A percentile compares a stretch with the other conserved stretches of the same genome.
phyloP scores from a whole-genome alignment of 2,888 invertebrate species.

The Cyclophora punctaria region DNA sequence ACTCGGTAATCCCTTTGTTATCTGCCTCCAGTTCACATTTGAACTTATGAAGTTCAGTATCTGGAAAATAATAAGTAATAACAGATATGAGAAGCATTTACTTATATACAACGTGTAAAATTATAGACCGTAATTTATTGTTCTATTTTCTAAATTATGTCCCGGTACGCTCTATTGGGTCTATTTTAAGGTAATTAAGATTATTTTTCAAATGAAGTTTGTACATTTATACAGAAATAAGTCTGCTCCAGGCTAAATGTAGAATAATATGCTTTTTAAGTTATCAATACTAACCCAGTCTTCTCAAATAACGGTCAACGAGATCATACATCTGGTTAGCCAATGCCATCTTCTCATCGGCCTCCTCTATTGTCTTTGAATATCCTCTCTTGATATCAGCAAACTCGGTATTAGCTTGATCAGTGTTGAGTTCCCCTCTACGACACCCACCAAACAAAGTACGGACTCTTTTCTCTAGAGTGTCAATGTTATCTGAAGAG shows the following conservation, averaged over 20 bases:
- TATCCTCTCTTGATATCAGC: conserved; percentile 89
- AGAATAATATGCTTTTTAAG: too few relatives aligned
- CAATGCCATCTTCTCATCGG: conserved; percentile 96
- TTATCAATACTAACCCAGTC: conserved; percentile 78
- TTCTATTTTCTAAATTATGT: too few relatives aligned
- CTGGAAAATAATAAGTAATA: too few relatives aligned
- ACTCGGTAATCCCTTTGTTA: conserved; percentile 97
- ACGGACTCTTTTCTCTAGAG: conserved; percentile 91
- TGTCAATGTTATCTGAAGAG: conserved; percentile 88
- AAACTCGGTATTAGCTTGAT: conserved; percentile 87
- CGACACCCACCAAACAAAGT: conserved; percentile 90
- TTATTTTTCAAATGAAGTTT: too few relatives aligned
- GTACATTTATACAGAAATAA: too few relatives aligned
- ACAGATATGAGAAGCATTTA: too few relatives aligned
- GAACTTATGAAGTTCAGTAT: conserved; percentile 94
- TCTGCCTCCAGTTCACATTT: conserved; percentile 99
- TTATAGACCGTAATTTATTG: too few relatives aligned
- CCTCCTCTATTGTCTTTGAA: conserved; percentile 93
- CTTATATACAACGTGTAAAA: too few relatives aligned
- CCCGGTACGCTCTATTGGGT: too few relatives aligned
- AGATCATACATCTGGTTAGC: conserved; percentile 96
- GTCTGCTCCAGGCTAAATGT: too few relatives aligned
- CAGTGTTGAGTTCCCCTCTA: conserved; percentile 81
- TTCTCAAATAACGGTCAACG: conserved; percentile 92
- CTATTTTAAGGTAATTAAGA: too few relatives aligned